Percentiles rank a stretch among this genome's conserved stretches.
phyloP scores from a whole-genome alignment of 2,797 vertebrate species.

The Ceryle rudis region DNA sequence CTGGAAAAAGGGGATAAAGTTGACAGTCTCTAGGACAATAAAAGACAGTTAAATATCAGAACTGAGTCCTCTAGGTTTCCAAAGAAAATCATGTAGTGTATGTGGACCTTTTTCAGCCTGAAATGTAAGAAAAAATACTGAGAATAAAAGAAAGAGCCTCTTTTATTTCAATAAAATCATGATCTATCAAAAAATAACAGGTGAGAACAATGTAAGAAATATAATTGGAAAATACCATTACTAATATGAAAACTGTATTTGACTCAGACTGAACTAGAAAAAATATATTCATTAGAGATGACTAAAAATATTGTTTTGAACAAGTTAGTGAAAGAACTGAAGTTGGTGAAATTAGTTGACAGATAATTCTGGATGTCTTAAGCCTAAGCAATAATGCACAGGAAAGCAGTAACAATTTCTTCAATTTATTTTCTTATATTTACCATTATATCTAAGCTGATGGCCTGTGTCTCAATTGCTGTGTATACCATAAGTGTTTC shows the following conservation, averaged over 20 bases:
- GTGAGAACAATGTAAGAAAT: not conserved
- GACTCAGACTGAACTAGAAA: not conserved
- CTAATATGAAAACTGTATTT: not conserved
- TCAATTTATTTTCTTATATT: slow-evolving; percentile 32
- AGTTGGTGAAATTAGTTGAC: not conserved
- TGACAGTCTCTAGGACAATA: not conserved
- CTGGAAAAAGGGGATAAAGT: not conserved
- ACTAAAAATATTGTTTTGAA: not conserved
- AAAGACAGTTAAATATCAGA: not conserved
- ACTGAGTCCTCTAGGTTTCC: not conserved
- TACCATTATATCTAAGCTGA: slow-evolving; percentile 6
- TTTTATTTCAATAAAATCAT: not conserved
- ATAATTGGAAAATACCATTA: not conserved
- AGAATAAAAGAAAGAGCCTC: not conserved
- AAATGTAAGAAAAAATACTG: not conserved
- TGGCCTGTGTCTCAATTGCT: not conserved
- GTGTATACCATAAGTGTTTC: not conserved
- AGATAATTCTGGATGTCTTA: not conserved
- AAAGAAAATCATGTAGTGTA: not conserved
- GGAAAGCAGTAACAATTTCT: not conserved
- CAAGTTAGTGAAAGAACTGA: not conserved
- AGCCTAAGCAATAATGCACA: not conserved
- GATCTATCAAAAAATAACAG: not conserved
- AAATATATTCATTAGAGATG: not conserved
- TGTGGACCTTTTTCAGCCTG: not conserved